Evolutionary conservation across 2,113 vertebrate species (phyloP), one percentile per base, ranked within the genome.

Genomic region (Corydoras maculifer): DNA sequence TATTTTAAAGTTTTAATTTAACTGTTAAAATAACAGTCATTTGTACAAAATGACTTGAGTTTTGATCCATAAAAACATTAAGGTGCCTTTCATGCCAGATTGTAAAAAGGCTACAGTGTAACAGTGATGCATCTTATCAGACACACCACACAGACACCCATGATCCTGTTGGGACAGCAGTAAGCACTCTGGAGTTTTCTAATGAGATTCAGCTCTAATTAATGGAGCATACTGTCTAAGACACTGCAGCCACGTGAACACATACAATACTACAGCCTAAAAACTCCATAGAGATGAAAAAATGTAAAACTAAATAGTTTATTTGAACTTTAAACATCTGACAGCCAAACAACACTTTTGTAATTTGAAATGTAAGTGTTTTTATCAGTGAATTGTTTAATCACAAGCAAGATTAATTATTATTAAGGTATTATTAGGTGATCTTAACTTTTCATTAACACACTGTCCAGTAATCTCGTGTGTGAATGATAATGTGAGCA

Each of bases 181-280:
- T 82, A 79, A 82, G 78, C 84, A 86, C 83, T 83, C 81, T 87
- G 76, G 75, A 84, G 85, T 85, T 84, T 76, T 68, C 82, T 88
- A 87, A 88, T 84, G 87, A 89, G 82, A 83, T 79, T 75, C 84
- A 79, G 80, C 77, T 75, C 82, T 88, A 88, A 90, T 88, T 89
- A 88, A 80, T 83, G 85, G 78, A 32, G 58, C 84, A 81, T 85
- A 82, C 76, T 78, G 58, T 25, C 51, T 12, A 10, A 53, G 51
- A 53, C 51, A 12, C 10, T 43, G 35, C 35, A 43, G 35, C 7
- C 35, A 43, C 7, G 4, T 8, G 7, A 43, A 43, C 35, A 43
- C 35, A 43, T 43, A 43, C 35, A 43, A 35, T 35, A 35, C 32
- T 35, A 35, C 32, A 43, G 35, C 35, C 4, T 5, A 43, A 43